phyloP scores from a whole-genome alignment of 2,888 invertebrate genomes.

The Scaptomyza tumidula region DNA sequence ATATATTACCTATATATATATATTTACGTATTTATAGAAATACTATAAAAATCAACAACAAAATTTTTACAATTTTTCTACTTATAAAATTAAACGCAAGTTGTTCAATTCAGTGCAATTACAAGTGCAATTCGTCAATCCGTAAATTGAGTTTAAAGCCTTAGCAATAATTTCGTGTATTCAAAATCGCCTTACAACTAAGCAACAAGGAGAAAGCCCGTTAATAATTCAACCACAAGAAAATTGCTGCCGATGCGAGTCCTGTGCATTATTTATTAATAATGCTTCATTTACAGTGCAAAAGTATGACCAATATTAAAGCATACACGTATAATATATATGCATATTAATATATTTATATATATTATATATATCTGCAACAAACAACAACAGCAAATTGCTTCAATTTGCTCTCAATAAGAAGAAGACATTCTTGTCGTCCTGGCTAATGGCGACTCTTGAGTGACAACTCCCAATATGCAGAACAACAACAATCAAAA shows the following conservation, averaged over 20 bases:
- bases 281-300: constrained; percentile 64
- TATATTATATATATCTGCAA: neutral
- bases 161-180: constrained; percentile 58
- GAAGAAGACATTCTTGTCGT: constrained; percentile 26
- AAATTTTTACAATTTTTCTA: constrained; percentile 71
- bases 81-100: constrained; percentile 29
- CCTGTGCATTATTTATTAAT: constrained; percentile 41
- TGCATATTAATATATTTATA: neutral
- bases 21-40: constrained; percentile 8
- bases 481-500: constrained; percentile 37
- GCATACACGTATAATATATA: neutral
- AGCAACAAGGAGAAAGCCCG: constrained; percentile 37
- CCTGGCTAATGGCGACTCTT: constrained; percentile 34
- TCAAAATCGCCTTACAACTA: constrained; percentile 50
- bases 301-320: constrained; percentile 52
- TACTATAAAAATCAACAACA: constrained; percentile 12
- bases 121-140: constrained; percentile 51
- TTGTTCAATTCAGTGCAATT: constrained; percentile 56
- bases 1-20: neutral
- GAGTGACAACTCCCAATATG: constrained; percentile 61
- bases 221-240: constrained; percentile 52
- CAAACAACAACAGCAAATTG: neutral
- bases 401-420: constrained; percentile 1
- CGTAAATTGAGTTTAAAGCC: constrained; percentile 52
- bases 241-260: constrained; percentile 55